These are phyloP conservation scores for Cercopithecus diana DNA, from an alignment of 2,797 vertebrate genomes.

Conservation along the genomic window DNA sequence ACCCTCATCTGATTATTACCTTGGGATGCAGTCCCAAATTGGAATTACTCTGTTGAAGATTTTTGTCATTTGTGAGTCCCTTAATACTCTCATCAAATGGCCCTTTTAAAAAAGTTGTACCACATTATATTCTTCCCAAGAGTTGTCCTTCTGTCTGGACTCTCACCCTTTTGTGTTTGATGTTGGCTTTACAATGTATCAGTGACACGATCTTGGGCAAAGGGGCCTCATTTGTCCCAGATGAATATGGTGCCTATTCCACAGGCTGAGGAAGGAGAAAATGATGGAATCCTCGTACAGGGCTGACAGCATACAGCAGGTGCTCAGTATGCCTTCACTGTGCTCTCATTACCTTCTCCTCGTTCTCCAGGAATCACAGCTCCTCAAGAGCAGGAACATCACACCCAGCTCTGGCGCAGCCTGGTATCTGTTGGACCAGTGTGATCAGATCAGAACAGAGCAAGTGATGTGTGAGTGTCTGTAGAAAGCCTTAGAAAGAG, in stretches of 20 bases:
- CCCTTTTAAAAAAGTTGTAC: background rate
- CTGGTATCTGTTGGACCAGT: background rate
- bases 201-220: background rate
- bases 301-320: background rate
- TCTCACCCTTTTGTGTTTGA: background rate
- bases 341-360: accelerated
- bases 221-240: background rate
- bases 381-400: background rate
- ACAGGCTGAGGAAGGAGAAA: background rate
- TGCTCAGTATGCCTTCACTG: accelerated
- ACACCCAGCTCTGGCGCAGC: background rate
- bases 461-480: background rate
- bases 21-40: background rate
- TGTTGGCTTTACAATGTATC: background rate
- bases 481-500: background rate
- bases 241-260: too few relatives aligned
- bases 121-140: accelerated
- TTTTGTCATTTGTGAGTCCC: background rate
- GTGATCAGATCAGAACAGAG: background rate
- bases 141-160: background rate
- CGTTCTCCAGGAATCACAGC: background rate
- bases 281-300: background rate
- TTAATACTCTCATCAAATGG: background rate
- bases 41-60: background rate
- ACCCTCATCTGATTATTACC: background rate